Conservation (phyloP, 1,140 invertebrate species). For the Diorhabda sublineata region DNA sequence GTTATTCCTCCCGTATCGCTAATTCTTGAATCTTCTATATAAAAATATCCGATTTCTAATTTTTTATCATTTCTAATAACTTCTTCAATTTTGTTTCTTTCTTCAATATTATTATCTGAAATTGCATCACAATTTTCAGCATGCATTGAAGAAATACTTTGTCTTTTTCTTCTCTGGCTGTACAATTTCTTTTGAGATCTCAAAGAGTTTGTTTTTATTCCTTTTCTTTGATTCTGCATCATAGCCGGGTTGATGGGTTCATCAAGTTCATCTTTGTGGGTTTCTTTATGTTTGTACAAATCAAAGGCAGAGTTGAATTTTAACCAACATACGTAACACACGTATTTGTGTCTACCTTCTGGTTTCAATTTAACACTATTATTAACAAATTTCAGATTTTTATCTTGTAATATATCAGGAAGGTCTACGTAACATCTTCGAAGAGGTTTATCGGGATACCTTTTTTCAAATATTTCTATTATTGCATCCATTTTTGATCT, state of each 20-base stretch:
- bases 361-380: not conserved
- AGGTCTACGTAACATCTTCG: not conserved
- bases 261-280: constrained; percentile 1
- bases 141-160: no score
- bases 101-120: no score
- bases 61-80: no score
- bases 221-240: no score
- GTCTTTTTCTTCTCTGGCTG: no score
- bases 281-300: not conserved
- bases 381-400: not conserved
- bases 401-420: not conserved
- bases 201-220: no score
- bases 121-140: no score
- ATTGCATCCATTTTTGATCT: not conserved
- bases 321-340: not conserved
- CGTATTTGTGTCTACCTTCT: not conserved
- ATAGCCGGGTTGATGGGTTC: not conserved
- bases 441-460: not conserved
- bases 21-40: no score
- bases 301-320: not conserved
- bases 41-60: no score
- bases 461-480: not conserved
- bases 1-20: no score
- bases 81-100: no score
- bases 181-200: no score